A percentile compares a stretch with the other conserved stretches of the same genome.
These are phyloP conservation scores for Hydractinia echinata DNA, from an alignment of 30 jellyfish, hydroid and myxozoan genomes.

Conservation along the genomic window DNA sequence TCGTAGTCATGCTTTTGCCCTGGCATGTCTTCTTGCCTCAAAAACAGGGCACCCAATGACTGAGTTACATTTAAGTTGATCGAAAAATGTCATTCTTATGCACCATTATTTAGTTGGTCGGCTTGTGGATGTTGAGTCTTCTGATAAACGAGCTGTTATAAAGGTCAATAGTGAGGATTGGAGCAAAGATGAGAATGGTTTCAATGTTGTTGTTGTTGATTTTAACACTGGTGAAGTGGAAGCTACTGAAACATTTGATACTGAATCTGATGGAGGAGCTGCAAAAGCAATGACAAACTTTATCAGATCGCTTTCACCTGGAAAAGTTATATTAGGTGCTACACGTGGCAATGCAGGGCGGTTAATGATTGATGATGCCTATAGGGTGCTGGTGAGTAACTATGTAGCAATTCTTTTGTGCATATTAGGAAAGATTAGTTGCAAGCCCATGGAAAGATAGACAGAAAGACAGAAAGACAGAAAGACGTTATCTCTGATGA, in stretches of 20 bases:
- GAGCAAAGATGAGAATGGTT: conserved; percentile 82
- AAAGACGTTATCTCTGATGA: too few species aligned
- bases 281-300: conserved; percentile 83
- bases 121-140: conserved; percentile 56
- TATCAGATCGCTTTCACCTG: conserved; percentile 60
- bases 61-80: too few species aligned
- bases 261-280: conserved; percentile 80
- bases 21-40: too few species aligned
- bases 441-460: too few species aligned
- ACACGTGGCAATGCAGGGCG: conserved; percentile 71
- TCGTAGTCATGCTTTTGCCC: too few species aligned
- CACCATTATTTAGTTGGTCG: not conserved
- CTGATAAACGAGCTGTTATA: conserved; percentile 69
- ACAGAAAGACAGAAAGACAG: too few species aligned
- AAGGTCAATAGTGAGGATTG: conserved; percentile 74
- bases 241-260: conserved; percentile 70
- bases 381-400: conserved; percentile 60
- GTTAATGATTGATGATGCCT: conserved; percentile 57
- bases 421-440: not conserved
- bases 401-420: not conserved
- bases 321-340: conserved; percentile 64
- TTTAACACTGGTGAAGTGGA: conserved; percentile 72
- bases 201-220: conserved; percentile 75
- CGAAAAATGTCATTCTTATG: too few species aligned
- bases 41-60: too few species aligned